These are phyloP conservation scores for Gasterosteus aculeatus DNA, from an alignment of 2,113 vertebrate genomes.

Conservation along the genomic window DNA sequence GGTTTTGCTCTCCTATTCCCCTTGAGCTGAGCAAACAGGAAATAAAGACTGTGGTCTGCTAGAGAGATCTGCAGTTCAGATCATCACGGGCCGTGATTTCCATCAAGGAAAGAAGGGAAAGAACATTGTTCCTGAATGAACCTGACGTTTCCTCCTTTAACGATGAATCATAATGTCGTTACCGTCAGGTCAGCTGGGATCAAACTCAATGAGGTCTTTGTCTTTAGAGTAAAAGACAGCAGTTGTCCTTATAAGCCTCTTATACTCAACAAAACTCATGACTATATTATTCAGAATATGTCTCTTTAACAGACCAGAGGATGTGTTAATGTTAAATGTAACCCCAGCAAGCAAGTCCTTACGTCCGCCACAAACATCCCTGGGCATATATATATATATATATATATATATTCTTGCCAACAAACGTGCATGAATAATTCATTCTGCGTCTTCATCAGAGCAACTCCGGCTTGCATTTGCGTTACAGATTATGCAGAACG, in stretches of 20 bases:
- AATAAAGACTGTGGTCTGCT: conserved; percentile 5
- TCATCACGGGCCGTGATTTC: conserved; percentile 19
- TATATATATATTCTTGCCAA: conserved; percentile 31
- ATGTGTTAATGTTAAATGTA: conserved; percentile 16
- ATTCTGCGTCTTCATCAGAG: conserved; percentile 34
- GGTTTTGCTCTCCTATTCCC: neutral
- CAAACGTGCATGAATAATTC: conserved; percentile 61
- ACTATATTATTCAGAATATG: neutral
- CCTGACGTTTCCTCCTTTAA: conserved; percentile 23
- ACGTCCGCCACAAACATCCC: conserved; percentile 41
- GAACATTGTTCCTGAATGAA: conserved; percentile 30
- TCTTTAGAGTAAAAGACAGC: neutral
- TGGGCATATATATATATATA: neutral
- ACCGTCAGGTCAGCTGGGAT: neutral
- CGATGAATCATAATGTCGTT: conserved; percentile 12
- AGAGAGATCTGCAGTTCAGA: conserved; percentile 44
- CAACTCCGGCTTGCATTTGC: conserved; percentile 22
- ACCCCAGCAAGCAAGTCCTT: conserved; percentile 19
- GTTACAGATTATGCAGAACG: conserved; percentile 19
- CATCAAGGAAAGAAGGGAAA: conserved; percentile 28
- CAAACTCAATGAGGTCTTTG: neutral
- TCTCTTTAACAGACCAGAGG: neutral
- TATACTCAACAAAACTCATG: neutral
- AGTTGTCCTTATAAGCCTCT: neutral
- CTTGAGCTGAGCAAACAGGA: conserved; percentile 19